Base-by-base conservation (phyloP, 2,888 invertebrate species). In the Philopedon plagiatum region DNA sequence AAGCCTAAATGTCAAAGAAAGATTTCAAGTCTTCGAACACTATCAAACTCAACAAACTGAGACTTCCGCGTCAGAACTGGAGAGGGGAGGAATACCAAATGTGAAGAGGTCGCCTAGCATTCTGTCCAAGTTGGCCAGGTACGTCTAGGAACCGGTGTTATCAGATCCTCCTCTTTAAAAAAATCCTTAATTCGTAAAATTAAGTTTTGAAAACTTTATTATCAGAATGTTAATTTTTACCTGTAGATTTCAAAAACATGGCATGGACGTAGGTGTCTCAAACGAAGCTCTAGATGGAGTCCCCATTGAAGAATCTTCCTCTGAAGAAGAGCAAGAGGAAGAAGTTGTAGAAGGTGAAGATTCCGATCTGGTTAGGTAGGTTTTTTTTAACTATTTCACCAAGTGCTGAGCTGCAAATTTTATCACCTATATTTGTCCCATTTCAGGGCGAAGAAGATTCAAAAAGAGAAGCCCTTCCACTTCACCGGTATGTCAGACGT, bases 401-500 rank as follows among this genome's bases (percentile, higher is more conserved):
- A n/a, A n/a, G n/a, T n/a, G n/a, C n/a, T n/a, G n/a, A n/a, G n/a
- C n/a, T n/a, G n/a, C n/a, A n/a, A n/a, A n/a, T n/a, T n/a, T n/a
- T n/a, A n/a, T n/a, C n/a, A n/a, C n/a, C n/a, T n/a, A n/a, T n/a
- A n/a, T n/a, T n/a, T n/a, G n/a, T n/a, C n/a, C n/a, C 32, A n/a
- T 32, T 56, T 39, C 34, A 86, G 89, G 62, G 88, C 90, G 7
- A 89, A 88, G 78, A 85, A 87, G 39, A 87, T 89, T 0, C 89
- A 87, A 69, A 90, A 91, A 60, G 95, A 95, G 81, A 91, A 92
- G 75, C 93, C 94, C 0, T 90, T 94, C 69, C 92, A 94, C 41
- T 91, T 94, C 84, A 91, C 91, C 76, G 93, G 93, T 83, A 94
- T 95, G 93, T 92, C 91, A 78, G 95, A 94, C 84, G 94, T 95